phyloP scores from a whole-genome alignment of 2,888 invertebrate genomes.

The Plemyria rubiginata region DNA sequence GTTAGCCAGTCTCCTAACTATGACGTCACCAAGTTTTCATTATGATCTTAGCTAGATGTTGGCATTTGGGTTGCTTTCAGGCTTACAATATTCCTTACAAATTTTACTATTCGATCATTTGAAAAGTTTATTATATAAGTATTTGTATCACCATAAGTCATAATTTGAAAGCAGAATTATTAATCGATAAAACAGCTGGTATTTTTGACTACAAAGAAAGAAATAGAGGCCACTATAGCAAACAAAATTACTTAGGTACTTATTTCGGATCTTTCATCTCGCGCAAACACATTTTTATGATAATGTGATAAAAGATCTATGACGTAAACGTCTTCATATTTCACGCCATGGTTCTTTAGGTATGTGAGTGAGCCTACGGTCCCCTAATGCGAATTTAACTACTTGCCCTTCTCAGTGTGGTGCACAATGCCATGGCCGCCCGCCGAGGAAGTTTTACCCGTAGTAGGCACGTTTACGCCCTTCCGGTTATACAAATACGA shows the following conservation, averaged over 20 bases:
- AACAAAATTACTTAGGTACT: background rate
- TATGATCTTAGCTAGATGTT: conserved; percentile 14
- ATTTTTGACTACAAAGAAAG: background rate
- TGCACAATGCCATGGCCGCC: conserved; percentile 23
- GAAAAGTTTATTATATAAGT: no score
- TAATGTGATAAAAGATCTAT: conserved; percentile 3
- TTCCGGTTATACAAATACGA: conserved; percentile 9
- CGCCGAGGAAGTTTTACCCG: conserved; percentile 9
- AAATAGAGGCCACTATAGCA: background rate
- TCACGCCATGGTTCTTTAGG: conserved; percentile 29
- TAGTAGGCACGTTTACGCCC: conserved; percentile 12
- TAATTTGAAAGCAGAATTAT: no score
- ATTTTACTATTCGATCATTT: no score
- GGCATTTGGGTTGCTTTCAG: background rate
- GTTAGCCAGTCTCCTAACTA: conserved; percentile 15
- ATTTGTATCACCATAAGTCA: no score
- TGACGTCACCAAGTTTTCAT: conserved; percentile 21
- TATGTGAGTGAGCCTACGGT: conserved; percentile 15
- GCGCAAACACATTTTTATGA: background rate
- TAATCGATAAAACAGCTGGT: background rate
- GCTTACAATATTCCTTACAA: background rate
- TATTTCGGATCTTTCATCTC: background rate
- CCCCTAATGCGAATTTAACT: conserved; percentile 41
- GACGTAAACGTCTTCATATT: conserved; percentile 22
- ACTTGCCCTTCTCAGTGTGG: conserved; percentile 31